Evolutionary conservation across 2,888 invertebrate species (phyloP).

Genomic region (Drosophila melanosoma): DNA sequence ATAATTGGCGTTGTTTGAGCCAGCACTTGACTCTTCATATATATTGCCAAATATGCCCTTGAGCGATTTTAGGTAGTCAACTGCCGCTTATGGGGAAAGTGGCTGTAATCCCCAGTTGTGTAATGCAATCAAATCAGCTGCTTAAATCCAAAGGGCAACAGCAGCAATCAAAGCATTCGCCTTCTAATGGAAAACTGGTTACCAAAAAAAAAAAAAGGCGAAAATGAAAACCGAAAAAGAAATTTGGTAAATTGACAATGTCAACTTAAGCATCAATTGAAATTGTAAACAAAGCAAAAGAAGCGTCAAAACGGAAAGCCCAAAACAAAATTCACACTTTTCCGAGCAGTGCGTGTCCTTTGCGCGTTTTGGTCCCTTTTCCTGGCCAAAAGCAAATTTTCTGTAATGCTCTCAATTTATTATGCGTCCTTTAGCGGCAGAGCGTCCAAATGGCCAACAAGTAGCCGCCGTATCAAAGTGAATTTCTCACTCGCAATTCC

Average conservation of each 20-base stretch:
- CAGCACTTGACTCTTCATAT: neutral
- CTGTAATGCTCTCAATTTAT: constrained; percentile 66
- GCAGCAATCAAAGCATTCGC: constrained; percentile 64
- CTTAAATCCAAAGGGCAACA: constrained; percentile 47
- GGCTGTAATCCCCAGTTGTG: constrained; percentile 19
- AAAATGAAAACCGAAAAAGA: constrained; percentile 21
- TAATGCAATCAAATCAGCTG: constrained; percentile 47
- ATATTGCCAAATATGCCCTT: constrained; percentile 1
- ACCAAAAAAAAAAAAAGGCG: constrained; percentile 10
- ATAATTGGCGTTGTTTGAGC: neutral
- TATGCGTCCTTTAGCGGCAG: constrained; percentile 60
- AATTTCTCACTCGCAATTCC: constrained; percentile 42
- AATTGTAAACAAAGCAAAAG: constrained; percentile 66
- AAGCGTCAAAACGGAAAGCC: constrained; percentile 60
- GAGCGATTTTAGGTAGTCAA: constrained; percentile 4
- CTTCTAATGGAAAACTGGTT: constrained; percentile 63
- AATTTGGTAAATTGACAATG: constrained; percentile 71
- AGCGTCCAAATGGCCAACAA: constrained; percentile 60
- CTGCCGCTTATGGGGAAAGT: constrained; percentile 13
- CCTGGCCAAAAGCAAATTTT: constrained; percentile 39
- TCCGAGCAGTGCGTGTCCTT: constrained; percentile 51
- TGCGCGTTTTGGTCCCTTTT: constrained; percentile 34
- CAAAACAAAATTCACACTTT: constrained; percentile 59
- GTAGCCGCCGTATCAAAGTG: constrained; percentile 50
- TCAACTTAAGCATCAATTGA: constrained; percentile 72